These are phyloP conservation scores for Coptotermes formosanus DNA, from an alignment of 1,140 invertebrate species.

Conservation along the genomic window DNA sequence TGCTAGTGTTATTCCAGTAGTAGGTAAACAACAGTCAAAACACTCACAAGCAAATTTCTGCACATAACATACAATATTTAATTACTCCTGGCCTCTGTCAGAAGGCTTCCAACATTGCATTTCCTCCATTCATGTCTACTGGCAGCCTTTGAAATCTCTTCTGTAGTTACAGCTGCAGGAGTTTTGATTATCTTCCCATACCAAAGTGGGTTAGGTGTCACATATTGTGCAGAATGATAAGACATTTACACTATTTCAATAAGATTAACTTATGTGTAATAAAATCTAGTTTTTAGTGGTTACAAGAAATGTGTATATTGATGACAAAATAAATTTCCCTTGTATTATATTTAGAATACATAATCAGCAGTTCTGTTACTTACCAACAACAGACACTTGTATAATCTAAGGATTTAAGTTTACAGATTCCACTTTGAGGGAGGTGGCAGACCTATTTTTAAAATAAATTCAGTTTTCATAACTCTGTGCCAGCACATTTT, in stretches of 20 bases:
- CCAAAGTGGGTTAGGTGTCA: neutral
- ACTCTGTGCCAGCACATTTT: conserved; percentile 2
- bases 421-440: neutral
- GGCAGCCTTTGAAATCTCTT: neutral
- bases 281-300: neutral
- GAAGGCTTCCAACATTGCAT: neutral
- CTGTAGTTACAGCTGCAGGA: neutral
- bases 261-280: neutral
- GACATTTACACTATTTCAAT: neutral
- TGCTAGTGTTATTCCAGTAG: no score
- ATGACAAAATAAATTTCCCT: conserved; percentile 3
- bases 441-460: neutral
- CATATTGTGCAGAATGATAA: neutral
- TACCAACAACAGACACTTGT: neutral
- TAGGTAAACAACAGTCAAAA: no score
- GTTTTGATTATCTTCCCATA: neutral
- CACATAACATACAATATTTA: no score
- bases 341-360: conserved; percentile 7
- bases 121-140: neutral
- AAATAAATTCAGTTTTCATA: neutral
- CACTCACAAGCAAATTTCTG: no score
- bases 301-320: neutral
- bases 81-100: no score
- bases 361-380: neutral
- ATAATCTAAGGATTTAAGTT: neutral